These are phyloP conservation scores for Xestia xanthographa DNA, from an alignment of 2,888 invertebrate genomes.

Conservation along the genomic window DNA sequence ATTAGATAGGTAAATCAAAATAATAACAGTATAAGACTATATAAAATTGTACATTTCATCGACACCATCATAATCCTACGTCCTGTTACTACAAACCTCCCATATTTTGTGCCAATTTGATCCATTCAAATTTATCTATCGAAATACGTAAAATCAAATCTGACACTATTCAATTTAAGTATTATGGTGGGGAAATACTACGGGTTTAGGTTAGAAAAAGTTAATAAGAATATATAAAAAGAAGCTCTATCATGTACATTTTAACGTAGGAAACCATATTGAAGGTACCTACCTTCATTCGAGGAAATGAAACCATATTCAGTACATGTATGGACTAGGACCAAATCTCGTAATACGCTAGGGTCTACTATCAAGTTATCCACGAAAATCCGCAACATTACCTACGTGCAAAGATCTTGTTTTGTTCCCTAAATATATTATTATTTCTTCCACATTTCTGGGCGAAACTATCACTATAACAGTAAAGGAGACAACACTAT, in stretches of 20 bases:
- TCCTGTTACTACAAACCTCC: not conserved
- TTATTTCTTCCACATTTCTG: conserved; percentile 47
- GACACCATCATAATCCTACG: not conserved
- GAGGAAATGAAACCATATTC: conserved; percentile 14
- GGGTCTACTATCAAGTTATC: conserved; percentile 28
- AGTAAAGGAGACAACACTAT: conserved; percentile 46
- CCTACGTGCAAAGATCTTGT: conserved; percentile 41
- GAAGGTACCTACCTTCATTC: not conserved
- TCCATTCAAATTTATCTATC: conserved; percentile 7
- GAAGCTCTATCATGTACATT: not conserved
- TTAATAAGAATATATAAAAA: not conserved
- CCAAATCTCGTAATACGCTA: conserved; percentile 43
- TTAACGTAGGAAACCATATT: conserved; percentile 1
- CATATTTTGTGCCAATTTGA: conserved; percentile 17
- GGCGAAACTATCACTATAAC: conserved; percentile 45
- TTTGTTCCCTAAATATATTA: conserved; percentile 45
- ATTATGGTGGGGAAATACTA: not conserved
- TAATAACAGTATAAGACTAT: conserved; percentile 18
- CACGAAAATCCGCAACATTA: conserved; percentile 35
- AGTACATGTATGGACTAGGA: conserved; percentile 26
- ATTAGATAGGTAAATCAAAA: conserved; percentile 44
- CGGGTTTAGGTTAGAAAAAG: not conserved
- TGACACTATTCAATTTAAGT: conserved; percentile 28
- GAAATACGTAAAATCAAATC: conserved; percentile 35
- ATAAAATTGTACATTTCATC: not conserved